Evolutionary conservation across 2,888 invertebrate genomes (phyloP), one percentile per base, ranked within the genome.

Genomic region (Limulus polyphemus): DNA sequence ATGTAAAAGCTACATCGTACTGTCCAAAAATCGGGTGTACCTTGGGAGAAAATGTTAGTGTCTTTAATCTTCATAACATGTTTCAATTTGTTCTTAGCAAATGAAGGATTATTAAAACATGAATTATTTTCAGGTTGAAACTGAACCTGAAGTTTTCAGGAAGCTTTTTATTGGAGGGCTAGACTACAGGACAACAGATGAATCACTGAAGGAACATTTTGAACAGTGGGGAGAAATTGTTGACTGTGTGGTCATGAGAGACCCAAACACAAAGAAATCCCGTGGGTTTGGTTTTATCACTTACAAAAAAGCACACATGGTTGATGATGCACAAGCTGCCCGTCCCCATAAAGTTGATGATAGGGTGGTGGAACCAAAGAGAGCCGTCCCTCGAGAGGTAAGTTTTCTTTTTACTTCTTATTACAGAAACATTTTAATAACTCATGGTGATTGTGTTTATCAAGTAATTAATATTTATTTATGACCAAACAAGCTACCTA

Each of bases 231-330:
- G 97, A 32, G 91, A 92, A 74, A 90, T 95, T 70, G 91, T 93
- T 0, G 94, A 95, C 76, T 93, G 93, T 11, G 93, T 95, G 12
- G 94, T 95, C 0, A 95, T 95, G 95, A 91, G 92, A 75, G 94
- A 95, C 75, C 90, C 93, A 0, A 88, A 88, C 72, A 94, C 94
- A 0, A 92, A 93, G 74, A 82, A 94, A 64, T 97, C 97, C 1
- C 82, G 98, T 67, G 98, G 99, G 0, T 99, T 99, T 77, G 99
- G 98, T 5, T 99, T 99, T 74, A 94, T 99, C 59, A 98, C 98
- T 10, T 99, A 94, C 76, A 88, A 91, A 1, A 81, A 86, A 69
- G 88, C 93, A 11, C 86, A 88, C 69, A 93, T 92, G 93, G 92
- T 99, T 14, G 97, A 99, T 78, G 90, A 90, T 74, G 95, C 97